A percentile compares a stretch with the other conserved stretches of the same genome.
Evolutionary conservation across 2,888 invertebrate genomes (phyloP).

Genomic region (Mimas tiliae): DNA sequence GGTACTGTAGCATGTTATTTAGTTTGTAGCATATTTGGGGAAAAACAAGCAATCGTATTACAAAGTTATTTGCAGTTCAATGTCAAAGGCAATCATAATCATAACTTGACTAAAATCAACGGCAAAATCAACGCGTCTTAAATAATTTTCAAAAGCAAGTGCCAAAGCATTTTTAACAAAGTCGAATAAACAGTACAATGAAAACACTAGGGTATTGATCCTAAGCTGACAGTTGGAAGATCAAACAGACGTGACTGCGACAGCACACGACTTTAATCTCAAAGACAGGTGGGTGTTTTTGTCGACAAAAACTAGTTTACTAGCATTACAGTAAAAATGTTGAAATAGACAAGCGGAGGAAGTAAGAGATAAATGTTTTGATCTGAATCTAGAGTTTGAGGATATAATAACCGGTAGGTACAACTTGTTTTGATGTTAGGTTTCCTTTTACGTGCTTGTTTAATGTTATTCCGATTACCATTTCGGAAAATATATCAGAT

Average conservation of each 20-base stretch:
- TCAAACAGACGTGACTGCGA: conserved; percentile 7
- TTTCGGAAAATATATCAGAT: too few species aligned
- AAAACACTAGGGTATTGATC: conserved; percentile 15
- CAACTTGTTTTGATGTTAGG: neutral
- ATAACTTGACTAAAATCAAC: neutral
- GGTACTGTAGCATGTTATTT: too few species aligned
- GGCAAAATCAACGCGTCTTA: neutral
- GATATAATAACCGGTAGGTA: neutral
- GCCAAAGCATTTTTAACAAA: neutral
- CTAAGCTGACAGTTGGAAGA: conserved; percentile 10
- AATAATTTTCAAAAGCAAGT: neutral
- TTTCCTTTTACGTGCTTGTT: neutral
- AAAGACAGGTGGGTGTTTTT: conserved; percentile 6
- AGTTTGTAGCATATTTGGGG: too few species aligned
- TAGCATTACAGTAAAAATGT: neutral
- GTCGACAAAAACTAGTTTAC: conserved; percentile 18
- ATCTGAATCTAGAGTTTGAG: conserved; percentile 2
- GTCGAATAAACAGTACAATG: conserved; percentile 5
- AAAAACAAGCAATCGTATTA: too few species aligned
- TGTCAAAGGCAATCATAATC: neutral
- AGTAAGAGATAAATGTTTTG: conserved; percentile 11
- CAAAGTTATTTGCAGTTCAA: too few species aligned
- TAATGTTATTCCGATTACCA: neutral
- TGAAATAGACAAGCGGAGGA: conserved; percentile 4
- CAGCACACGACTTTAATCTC: conserved; percentile 11